Conservation (phyloP, 2,888 invertebrate genomes). For the Mythimna vitellina region DNA sequence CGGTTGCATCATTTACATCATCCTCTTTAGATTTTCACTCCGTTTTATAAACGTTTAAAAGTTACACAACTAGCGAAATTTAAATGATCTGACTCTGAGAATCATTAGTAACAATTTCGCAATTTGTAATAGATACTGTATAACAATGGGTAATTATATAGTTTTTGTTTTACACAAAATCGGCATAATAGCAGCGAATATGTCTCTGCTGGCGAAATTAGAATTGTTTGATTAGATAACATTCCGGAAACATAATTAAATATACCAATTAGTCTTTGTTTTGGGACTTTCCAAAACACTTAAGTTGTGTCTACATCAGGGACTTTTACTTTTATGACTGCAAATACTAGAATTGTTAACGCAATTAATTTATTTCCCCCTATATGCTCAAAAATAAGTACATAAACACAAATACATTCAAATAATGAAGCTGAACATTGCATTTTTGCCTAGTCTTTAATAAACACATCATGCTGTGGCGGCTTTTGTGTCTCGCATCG, state of each 20-base stretch:
- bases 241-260: slow-evolving; percentile 43
- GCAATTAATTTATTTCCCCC: slow-evolving; percentile 10
- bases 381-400: slow-evolving; percentile 4
- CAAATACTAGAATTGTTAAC: slow-evolving; percentile 21
- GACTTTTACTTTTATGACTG: slow-evolving; percentile 50
- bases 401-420: slow-evolving; percentile 11
- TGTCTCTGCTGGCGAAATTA: slow-evolving; percentile 38
- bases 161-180: slow-evolving; percentile 55
- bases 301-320: slow-evolving; percentile 31
- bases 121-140: slow-evolving; percentile 50
- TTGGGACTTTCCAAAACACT: slow-evolving; percentile 49
- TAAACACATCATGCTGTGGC: slow-evolving; percentile 77
- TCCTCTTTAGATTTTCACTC: slow-evolving; percentile 65
- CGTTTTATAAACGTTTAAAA: slow-evolving; percentile 63
- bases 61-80: slow-evolving; percentile 66
- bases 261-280: slow-evolving; percentile 50
- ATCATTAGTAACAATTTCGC: slow-evolving; percentile 49
- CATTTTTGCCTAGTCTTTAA: slow-evolving; percentile 66
- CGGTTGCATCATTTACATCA: slow-evolving; percentile 73
- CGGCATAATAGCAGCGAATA: slow-evolving; percentile 39
- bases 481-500: slow-evolving; percentile 62
- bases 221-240: slow-evolving; percentile 54
- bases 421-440: slow-evolving; percentile 62
- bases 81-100: slow-evolving; percentile 53
- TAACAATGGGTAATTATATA: slow-evolving; percentile 62